phyloP scores from a whole-genome alignment of 37 sponge, comb jelly and placozoan species.

The Cladorhizidae sp. region DNA sequence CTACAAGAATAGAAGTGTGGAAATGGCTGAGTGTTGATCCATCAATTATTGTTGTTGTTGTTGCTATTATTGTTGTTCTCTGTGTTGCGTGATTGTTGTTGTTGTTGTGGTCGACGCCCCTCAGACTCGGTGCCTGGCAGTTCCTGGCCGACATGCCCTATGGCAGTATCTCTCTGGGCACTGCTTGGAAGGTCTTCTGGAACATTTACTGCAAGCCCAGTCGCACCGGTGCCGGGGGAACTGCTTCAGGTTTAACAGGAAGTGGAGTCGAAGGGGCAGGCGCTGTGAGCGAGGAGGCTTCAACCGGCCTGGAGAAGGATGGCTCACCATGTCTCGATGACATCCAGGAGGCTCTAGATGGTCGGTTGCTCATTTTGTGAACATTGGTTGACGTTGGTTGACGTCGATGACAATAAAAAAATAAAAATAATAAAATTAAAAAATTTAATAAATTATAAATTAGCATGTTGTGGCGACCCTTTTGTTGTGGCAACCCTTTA shows the following conservation, averaged over 20 bases:
- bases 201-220: constrained; percentile 72
- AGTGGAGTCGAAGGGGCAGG: background rate
- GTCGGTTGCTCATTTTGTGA: constrained; percentile 23
- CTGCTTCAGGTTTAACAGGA: background rate
- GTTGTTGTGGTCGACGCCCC: background rate
- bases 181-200: constrained; percentile 89
- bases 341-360: constrained; percentile 51
- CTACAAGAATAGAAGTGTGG: background rate
- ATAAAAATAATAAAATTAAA: too few relatives aligned
- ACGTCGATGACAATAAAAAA: too few relatives aligned
- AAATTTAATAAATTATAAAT: too few relatives aligned
- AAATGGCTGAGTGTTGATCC: too few relatives aligned
- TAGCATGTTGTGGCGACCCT: too few relatives aligned
- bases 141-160: constrained; percentile 98
- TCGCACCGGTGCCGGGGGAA: background rate
- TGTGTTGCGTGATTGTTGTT: too few relatives aligned
- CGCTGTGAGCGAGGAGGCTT: background rate
- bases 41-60: too few relatives aligned
- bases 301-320: background rate
- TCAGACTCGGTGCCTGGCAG: constrained; percentile 94
- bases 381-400: too few relatives aligned
- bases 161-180: constrained; percentile 66
- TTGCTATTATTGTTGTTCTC: too few relatives aligned
- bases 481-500: too few relatives aligned
- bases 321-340: constrained; percentile 24